Percentiles rank a stretch among this genome's conserved stretches.
phyloP scores from a whole-genome alignment of 2,888 invertebrate genomes.

The Rhagonycha fulva region DNA sequence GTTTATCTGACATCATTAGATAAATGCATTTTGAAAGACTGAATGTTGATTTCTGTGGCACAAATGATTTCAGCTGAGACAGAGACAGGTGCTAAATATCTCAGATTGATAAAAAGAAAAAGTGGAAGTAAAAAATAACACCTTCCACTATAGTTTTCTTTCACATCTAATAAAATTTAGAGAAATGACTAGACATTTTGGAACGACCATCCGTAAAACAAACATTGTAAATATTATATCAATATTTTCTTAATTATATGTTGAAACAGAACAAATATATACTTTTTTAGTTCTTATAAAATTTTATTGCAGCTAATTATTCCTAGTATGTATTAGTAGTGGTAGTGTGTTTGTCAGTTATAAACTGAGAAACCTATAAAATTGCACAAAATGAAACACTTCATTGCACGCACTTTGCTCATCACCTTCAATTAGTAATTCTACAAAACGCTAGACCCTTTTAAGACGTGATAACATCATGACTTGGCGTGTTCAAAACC shows the following conservation, averaged over 20 bases:
- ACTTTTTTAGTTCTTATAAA: neutral
- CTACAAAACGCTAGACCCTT: neutral
- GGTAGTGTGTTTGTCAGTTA: neutral
- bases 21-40: too few relatives aligned
- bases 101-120: too few relatives aligned
- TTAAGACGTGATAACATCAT: neutral
- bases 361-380: neutral
- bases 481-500: neutral
- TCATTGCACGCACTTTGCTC: neutral
- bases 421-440: slow-evolving; percentile 1
- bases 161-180: too few relatives aligned
- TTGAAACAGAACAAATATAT: neutral
- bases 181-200: neutral
- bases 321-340: neutral
- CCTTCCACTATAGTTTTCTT: too few relatives aligned
- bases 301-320: neutral
- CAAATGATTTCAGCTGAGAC: too few relatives aligned
- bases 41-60: too few relatives aligned
- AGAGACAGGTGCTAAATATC: too few relatives aligned
- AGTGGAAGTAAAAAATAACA: too few relatives aligned
- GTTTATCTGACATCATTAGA: too few relatives aligned
- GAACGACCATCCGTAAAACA: neutral
- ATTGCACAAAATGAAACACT: neutral
- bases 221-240: neutral
- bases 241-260: neutral